A percentile compares a stretch with the other conserved stretches of the same genome.
These are phyloP conservation scores for Gnatocerus cornutus DNA, from an alignment of 2,888 invertebrate species.

Conservation along the genomic window DNA sequence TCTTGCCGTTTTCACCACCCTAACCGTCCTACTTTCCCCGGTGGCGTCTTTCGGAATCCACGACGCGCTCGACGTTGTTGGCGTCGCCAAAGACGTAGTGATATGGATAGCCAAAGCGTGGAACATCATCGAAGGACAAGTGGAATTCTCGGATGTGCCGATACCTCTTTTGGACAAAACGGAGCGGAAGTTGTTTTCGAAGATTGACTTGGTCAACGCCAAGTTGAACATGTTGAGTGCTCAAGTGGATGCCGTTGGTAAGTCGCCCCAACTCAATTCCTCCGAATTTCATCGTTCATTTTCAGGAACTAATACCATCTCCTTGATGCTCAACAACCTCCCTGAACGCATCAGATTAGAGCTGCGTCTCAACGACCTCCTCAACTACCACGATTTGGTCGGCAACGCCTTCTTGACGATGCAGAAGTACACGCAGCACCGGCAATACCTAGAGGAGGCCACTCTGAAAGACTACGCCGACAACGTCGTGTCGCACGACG, in stretches of 20 bases:
- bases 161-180: slow-evolving; percentile 77
- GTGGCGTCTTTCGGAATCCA: slow-evolving; percentile 14
- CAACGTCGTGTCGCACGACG: slow-evolving; percentile 80
- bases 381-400: slow-evolving; percentile 76
- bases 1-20: not conserved
- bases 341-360: slow-evolving; percentile 74
- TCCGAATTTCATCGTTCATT: not conserved
- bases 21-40: slow-evolving; percentile 4
- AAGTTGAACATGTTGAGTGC: slow-evolving; percentile 69
- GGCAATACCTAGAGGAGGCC: slow-evolving; percentile 73
- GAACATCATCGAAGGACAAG: slow-evolving; percentile 76
- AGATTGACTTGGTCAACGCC: slow-evolving; percentile 69
- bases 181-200: slow-evolving; percentile 76
- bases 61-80: slow-evolving; percentile 72
- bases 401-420: slow-evolving; percentile 76
- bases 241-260: slow-evolving; percentile 62
- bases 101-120: slow-evolving; percentile 77
- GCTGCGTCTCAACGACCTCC: slow-evolving; percentile 76
- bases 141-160: slow-evolving; percentile 72
- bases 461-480: slow-evolving; percentile 83
- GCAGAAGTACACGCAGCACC: slow-evolving; percentile 73
- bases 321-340: slow-evolving; percentile 62
- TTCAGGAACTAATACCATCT: slow-evolving; percentile 48
- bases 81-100: slow-evolving; percentile 76
- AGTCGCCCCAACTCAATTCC: too few species aligned